These are phyloP conservation scores for Armadillidium nasatum DNA, from an alignment of 1,140 invertebrate genomes.

Conservation along the genomic window DNA sequence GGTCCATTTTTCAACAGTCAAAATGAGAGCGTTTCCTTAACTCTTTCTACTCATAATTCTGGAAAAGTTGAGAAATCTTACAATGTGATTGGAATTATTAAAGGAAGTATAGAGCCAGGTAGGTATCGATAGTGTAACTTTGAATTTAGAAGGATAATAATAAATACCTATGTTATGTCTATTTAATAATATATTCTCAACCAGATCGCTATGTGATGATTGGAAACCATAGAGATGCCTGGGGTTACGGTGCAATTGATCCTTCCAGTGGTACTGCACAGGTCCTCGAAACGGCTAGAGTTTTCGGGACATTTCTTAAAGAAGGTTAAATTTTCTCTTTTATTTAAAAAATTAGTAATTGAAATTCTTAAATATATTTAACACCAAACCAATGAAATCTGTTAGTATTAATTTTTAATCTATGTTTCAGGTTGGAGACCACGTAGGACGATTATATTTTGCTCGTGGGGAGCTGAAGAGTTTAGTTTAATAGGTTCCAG, in stretches of 20 bases:
- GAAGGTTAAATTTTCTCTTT: neutral
- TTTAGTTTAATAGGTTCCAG: constrained; percentile 47
- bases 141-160: neutral
- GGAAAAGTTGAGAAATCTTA: constrained; percentile 41
- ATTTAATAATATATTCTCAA: neutral
- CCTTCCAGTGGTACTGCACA: constrained; percentile 56
- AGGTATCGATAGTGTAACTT: neutral
- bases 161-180: neutral
- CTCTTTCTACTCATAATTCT: constrained; percentile 25
- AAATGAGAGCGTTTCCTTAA: neutral
- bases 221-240: constrained; percentile 60
- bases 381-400: too few relatives aligned
- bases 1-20: constrained; percentile 47
- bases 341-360: too few relatives aligned
- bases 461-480: constrained; percentile 48
- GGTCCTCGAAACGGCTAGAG: constrained; percentile 47
- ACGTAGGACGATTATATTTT: constrained; percentile 53
- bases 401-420: too few relatives aligned
- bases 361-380: too few relatives aligned
- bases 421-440: constrained; percentile 49
- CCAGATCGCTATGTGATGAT: constrained; percentile 54
- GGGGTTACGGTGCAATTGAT: constrained; percentile 57
- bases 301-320: constrained; percentile 18
- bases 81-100: constrained; percentile 46
- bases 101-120: constrained; percentile 44